Evolutionary conservation across 2,888 invertebrate genomes (phyloP).

Genomic region (Coleophora deauratella): DNA sequence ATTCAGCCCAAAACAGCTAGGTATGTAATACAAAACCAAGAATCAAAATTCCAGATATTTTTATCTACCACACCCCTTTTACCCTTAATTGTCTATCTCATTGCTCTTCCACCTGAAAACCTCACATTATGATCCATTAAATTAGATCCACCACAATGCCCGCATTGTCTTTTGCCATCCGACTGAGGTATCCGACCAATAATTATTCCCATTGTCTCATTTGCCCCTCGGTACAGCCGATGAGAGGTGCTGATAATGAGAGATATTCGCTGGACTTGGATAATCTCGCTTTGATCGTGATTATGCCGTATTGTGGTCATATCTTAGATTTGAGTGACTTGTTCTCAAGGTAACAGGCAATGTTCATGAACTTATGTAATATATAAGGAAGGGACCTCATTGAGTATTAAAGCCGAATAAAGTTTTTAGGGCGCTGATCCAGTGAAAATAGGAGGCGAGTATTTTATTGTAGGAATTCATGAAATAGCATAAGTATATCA

Average conservation of each 20-base stretch:
- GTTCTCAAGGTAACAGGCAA: too few species aligned
- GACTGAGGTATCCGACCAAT: constrained; percentile 35
- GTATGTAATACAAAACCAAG: too few species aligned
- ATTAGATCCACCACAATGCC: constrained; percentile 44
- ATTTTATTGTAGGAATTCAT: too few species aligned
- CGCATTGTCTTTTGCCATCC: constrained; percentile 31
- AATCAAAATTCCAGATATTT: background rate
- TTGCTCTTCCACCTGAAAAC: background rate
- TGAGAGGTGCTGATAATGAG: constrained; percentile 1
- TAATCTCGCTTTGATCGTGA: background rate
- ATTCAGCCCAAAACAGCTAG: too few species aligned
- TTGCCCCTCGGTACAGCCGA: constrained; percentile 23
- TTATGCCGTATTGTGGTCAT: too few species aligned
- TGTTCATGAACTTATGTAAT: too few species aligned
- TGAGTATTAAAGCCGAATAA: too few species aligned
- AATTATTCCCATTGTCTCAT: constrained; percentile 55
- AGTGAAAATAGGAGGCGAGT: too few species aligned
- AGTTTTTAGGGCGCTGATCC: too few species aligned
- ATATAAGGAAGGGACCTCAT: too few species aligned
- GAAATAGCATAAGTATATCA: too few species aligned
- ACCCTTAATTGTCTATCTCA: background rate
- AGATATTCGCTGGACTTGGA: background rate
- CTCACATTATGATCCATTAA: constrained; percentile 26
- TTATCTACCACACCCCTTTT: background rate
- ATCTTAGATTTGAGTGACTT: too few species aligned